A percentile compares a stretch with the other conserved stretches of the same genome.
These are phyloP conservation scores for Anthonomus grandis DNA, from an alignment of 1,140 invertebrate genomes.

Conservation along the genomic window DNA sequence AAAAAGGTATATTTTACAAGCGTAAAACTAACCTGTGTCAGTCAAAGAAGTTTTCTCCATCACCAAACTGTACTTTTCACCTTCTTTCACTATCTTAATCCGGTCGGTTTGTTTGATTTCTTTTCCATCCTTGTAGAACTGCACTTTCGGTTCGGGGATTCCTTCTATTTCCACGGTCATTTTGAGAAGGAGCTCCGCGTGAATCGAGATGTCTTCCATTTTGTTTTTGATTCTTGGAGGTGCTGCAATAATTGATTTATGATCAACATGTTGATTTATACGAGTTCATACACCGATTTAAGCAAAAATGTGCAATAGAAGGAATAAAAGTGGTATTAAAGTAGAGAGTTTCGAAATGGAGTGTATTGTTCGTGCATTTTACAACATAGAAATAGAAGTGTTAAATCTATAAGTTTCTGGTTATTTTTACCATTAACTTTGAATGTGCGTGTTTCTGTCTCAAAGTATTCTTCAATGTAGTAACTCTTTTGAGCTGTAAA, in stretches of 20 bases:
- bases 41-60: constrained; percentile 78
- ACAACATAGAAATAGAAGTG: no score
- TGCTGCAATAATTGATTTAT: no score
- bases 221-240: constrained; percentile 82
- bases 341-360: not conserved
- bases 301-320: no score
- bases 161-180: constrained; percentile 81
- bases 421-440: constrained; percentile 9
- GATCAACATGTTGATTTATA: no score
- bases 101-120: constrained; percentile 66
- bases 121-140: constrained; percentile 84
- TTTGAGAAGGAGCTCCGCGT: constrained; percentile 64
- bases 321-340: not conserved
- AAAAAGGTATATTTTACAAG: not conserved
- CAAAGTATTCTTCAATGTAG: constrained; percentile 21
- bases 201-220: constrained; percentile 68
- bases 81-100: constrained; percentile 68
- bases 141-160: constrained; percentile 73
- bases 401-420: not conserved
- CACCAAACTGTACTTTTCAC: constrained; percentile 66
- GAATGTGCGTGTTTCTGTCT: constrained; percentile 12
- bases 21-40: constrained; percentile 71
- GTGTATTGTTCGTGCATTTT: no score
- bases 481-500: constrained; percentile 16
- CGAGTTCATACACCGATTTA: no score